These are phyloP conservation scores for Masticophis lateralis DNA, from an alignment of 2,797 vertebrate genomes.

Conservation along the genomic window DNA sequence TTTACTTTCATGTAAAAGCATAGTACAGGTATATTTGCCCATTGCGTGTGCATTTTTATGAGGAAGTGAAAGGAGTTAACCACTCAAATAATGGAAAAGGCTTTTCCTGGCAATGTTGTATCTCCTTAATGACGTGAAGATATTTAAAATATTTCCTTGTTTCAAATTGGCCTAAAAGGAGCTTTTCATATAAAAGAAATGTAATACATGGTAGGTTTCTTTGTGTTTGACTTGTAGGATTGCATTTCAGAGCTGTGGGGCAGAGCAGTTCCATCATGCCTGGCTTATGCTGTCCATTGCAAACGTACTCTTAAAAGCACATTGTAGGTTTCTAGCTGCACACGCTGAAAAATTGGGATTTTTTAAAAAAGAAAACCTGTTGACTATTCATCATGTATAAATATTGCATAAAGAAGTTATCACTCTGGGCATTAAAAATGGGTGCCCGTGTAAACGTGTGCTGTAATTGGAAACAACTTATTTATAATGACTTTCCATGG, in stretches of 20 bases:
- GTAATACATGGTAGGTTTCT: neutral
- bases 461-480: neutral
- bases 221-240: neutral
- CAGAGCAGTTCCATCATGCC: neutral
- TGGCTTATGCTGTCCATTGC: neutral
- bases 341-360: neutral
- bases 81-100: conserved; percentile 31
- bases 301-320: neutral
- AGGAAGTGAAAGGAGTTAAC: neutral
- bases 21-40: conserved; percentile 4
- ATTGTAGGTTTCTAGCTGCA: neutral
- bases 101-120: conserved; percentile 8
- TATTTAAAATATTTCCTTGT: neutral
- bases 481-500: neutral
- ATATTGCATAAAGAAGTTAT: neutral
- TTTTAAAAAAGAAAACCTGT: neutral
- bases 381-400: neutral
- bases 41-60: neutral
- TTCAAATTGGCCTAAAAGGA: neutral
- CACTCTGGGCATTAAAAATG: neutral
- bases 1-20: conserved; percentile 16
- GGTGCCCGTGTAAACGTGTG: neutral
- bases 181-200: neutral
- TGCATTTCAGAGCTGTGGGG: neutral
- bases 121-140: neutral